Percentiles rank a stretch among this genome's conserved stretches.
Conservation (phyloP, 2,797 vertebrate species). For the Pteropus rufus region DNA sequence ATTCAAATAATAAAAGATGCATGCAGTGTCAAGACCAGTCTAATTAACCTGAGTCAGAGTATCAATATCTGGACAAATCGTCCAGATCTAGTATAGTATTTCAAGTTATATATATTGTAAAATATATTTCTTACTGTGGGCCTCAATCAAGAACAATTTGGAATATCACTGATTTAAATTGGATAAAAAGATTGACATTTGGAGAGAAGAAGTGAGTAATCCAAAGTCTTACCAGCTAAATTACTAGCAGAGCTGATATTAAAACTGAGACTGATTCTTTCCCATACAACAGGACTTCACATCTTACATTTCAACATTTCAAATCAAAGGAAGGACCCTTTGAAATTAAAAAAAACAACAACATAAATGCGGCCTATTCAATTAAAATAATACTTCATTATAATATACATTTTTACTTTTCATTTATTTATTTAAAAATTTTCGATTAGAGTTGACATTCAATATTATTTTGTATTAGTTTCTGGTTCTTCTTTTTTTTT, state of each 20-base stretch:
- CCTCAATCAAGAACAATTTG: background rate
- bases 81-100: background rate
- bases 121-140: background rate
- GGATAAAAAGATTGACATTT: background rate
- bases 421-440: too few relatives aligned
- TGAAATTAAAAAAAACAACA: background rate
- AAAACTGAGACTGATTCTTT: background rate
- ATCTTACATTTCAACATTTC: background rate
- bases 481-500: background rate
- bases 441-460: too few relatives aligned
- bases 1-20: background rate
- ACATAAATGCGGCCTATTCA: background rate
- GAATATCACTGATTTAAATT: background rate
- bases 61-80: background rate
- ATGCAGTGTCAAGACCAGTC: background rate
- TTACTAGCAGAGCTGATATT: constrained; percentile 2
- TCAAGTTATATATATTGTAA: background rate
- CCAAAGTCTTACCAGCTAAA: background rate
- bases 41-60: background rate
- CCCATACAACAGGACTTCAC: background rate
- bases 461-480: too few relatives aligned
- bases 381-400: background rate
- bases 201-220: background rate
- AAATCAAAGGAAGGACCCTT: too few relatives aligned
- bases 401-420: background rate